Conservation (phyloP, 37 sponge, comb jelly and placozoan genomes). For the Halisarca cf. caerulea region DNA sequence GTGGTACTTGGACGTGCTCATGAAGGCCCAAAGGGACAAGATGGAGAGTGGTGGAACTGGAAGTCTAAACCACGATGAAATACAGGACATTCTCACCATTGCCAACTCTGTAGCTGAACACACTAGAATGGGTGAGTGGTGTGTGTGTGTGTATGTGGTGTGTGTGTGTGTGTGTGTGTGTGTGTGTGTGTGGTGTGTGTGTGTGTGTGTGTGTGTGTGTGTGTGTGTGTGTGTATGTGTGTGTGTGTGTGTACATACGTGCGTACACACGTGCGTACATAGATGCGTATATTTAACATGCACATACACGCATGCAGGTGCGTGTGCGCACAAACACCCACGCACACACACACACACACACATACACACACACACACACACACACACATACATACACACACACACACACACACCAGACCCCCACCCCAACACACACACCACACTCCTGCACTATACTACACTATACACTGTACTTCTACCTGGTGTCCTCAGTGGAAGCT, state of each 20-base stretch:
- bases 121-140: constrained; percentile 59
- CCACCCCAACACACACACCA: background rate
- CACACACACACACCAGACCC: background rate
- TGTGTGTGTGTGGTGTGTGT: no score
- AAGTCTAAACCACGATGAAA: constrained; percentile 65
- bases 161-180: no score
- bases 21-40: constrained; percentile 66
- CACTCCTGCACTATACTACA: background rate
- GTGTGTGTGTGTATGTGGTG: no score
- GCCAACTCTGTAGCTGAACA: constrained; percentile 89
- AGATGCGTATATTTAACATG: no score
- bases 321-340: no score
- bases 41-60: constrained; percentile 30
- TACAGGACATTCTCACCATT: constrained; percentile 82
- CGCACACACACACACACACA: no score
- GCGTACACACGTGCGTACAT: background rate
- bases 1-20: constrained; percentile 82
- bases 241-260: background rate
- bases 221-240: background rate
- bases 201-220: no score
- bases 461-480: background rate
- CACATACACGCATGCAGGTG: no score
- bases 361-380: no score
- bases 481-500: constrained; percentile 55
- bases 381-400: no score